A percentile compares a stretch with the other conserved stretches of the same genome.
These are phyloP conservation scores for Oopsacas minuta DNA, from an alignment of 37 sponge, comb jelly and placozoan species.

Conservation along the genomic window DNA sequence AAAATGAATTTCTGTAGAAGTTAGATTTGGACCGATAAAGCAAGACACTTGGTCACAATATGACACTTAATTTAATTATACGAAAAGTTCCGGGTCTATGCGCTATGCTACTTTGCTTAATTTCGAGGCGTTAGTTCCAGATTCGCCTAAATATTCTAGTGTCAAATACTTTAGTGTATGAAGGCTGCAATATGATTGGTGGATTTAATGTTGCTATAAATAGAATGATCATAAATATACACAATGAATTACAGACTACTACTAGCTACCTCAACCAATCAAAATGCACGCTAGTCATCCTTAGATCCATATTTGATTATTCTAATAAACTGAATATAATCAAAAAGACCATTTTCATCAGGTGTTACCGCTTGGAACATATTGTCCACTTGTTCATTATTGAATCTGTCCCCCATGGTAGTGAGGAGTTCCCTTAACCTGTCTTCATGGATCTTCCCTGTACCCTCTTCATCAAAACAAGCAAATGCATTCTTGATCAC, in stretches of 20 bases:
- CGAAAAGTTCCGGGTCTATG: too few relatives aligned
- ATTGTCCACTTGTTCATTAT: slow-evolving; percentile 72
- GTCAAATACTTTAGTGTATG: too few relatives aligned
- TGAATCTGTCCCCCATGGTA: slow-evolving; percentile 91
- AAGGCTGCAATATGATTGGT: too few relatives aligned
- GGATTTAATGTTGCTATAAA: too few relatives aligned
- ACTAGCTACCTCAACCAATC: not conserved
- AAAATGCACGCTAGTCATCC: slow-evolving; percentile 50
- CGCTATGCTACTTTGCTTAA: too few relatives aligned
- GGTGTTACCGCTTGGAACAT: slow-evolving; percentile 89
- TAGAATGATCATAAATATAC: not conserved
- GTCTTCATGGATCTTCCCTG: slow-evolving; percentile 85
- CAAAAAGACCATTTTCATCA: slow-evolving; percentile 71
- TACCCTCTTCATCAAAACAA: slow-evolving; percentile 91
- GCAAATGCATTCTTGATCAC: slow-evolving; percentile 96
- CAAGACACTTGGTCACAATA: too few relatives aligned
- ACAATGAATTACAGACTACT: not conserved
- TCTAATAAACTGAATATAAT: slow-evolving; percentile 82
- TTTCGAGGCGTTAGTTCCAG: too few relatives aligned
- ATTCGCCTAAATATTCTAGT: too few relatives aligned
- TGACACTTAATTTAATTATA: too few relatives aligned
- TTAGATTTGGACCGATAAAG: too few relatives aligned
- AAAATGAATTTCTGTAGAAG: too few relatives aligned
- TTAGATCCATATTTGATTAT: slow-evolving; percentile 95
- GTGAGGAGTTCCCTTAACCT: slow-evolving; percentile 78